Conservation (phyloP, 2,113 vertebrate genomes). For the Condylura cristata region DNA sequence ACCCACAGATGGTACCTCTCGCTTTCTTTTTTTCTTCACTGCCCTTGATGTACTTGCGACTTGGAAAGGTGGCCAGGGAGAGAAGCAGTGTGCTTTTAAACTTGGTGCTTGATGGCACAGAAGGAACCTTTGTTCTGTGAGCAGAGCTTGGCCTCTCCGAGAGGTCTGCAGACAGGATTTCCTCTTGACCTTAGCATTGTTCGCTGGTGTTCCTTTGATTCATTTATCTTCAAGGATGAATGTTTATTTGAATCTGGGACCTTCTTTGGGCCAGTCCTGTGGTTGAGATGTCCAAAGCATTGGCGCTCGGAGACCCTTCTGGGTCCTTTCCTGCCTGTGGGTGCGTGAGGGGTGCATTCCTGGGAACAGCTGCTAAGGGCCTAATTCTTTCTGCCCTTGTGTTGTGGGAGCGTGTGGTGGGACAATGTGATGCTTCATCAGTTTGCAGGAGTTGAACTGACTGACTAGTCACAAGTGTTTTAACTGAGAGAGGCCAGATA, state of each 20-base stretch:
- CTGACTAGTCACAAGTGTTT: conserved; percentile 75
- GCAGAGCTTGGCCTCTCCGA: conserved; percentile 1
- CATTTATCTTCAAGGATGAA: conserved; percentile 24
- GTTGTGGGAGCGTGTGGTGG: conserved; percentile 38
- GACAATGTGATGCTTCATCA: conserved; percentile 70
- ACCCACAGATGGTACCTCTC: conserved; percentile 37
- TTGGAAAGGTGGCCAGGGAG: conserved; percentile 71
- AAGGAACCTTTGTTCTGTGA: conserved; percentile 56
- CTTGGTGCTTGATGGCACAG: conserved; percentile 59
- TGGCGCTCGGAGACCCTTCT: neutral
- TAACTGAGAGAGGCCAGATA: conserved; percentile 42
- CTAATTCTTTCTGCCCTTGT: conserved; percentile 44
- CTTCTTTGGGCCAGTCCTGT: conserved; percentile 30
- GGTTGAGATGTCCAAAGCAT: neutral
- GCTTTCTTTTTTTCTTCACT: conserved; percentile 59
- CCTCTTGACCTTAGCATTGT: neutral
- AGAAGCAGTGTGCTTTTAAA: conserved; percentile 59
- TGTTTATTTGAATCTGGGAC: conserved; percentile 45
- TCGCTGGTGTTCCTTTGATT: conserved; percentile 56
- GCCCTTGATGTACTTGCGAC: conserved; percentile 72
- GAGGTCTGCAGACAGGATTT: conserved; percentile 67
- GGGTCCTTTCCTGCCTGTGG: conserved; percentile 12
- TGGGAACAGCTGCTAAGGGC: conserved; percentile 66
- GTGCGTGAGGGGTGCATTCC: conserved; percentile 49
- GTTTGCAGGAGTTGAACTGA: conserved; percentile 49